These are phyloP conservation scores for Hyposmocoma kahamanoa DNA, from an alignment of 1,140 invertebrate genomes.

Conservation along the genomic window DNA sequence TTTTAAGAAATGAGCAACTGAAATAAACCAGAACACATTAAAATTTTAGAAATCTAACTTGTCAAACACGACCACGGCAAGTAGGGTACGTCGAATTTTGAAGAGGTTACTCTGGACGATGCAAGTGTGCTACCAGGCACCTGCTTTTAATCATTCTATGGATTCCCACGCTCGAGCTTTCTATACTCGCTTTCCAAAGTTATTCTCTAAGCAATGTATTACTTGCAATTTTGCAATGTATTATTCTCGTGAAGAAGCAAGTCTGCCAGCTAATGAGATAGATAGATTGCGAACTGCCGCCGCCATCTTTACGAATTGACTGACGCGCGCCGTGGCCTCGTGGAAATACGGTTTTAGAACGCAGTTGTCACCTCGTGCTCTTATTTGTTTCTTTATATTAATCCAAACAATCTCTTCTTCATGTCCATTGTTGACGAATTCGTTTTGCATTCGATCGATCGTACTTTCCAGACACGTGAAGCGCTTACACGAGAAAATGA, in stretches of 20 bases:
- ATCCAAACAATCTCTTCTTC: neutral
- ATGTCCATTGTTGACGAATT: neutral
- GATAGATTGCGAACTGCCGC: slow-evolving; percentile 34
- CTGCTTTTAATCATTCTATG: slow-evolving; percentile 22
- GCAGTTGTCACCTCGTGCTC: slow-evolving; percentile 27
- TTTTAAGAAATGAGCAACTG: too few relatives aligned
- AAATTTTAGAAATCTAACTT: too few relatives aligned
- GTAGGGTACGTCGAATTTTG: too few relatives aligned
- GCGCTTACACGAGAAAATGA: too few relatives aligned
- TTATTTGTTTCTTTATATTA: slow-evolving; percentile 8
- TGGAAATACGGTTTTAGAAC: slow-evolving; percentile 46
- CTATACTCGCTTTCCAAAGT: neutral
- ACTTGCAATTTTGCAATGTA: neutral
- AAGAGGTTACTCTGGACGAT: too few relatives aligned
- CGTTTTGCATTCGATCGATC: too few relatives aligned
- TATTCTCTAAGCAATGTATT: neutral
- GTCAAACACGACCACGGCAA: too few relatives aligned
- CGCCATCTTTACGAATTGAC: slow-evolving; percentile 47
- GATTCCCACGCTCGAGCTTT: slow-evolving; percentile 23
- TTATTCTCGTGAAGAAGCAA: slow-evolving; percentile 16
- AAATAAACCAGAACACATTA: too few relatives aligned
- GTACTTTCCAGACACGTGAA: too few relatives aligned
- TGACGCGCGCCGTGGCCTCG: slow-evolving; percentile 48
- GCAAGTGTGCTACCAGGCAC: slow-evolving; percentile 9
- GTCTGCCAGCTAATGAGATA: slow-evolving; percentile 38